Evolutionary conservation across 2,113 vertebrate species (phyloP).

Genomic region (Peromyscus leucopus): DNA sequence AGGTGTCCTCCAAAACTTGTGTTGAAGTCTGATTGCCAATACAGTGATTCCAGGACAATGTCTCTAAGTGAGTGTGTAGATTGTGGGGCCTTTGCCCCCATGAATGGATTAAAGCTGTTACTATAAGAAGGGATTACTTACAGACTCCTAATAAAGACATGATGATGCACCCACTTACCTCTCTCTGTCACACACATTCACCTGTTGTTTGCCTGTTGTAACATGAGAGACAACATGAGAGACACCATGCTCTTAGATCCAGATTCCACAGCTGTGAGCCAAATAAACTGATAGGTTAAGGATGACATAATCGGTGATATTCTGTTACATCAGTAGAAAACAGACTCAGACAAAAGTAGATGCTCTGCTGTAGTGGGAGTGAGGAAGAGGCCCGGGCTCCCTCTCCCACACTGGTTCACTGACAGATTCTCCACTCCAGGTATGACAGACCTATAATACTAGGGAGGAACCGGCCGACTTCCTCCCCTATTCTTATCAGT

Average conservation of each 20-base stretch:
- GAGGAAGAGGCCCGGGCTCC: neutral
- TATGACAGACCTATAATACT: neutral
- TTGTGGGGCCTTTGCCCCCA: neutral
- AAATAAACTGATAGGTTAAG: neutral
- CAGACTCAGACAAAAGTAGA: neutral
- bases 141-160: neutral
- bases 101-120: neutral
- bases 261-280: neutral
- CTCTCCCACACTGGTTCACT: neutral
- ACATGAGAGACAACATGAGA: neutral
- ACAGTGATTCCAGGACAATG: neutral
- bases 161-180: neutral
- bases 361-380: neutral
- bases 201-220: neutral
- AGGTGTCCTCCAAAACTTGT: neutral
- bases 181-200: neutral
- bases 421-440: neutral
- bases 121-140: neutral
- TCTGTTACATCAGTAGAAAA: too few relatives aligned
- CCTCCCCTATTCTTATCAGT: neutral
- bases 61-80: neutral
- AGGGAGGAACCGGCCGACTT: neutral
- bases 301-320: neutral
- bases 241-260: neutral
- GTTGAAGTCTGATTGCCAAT: neutral